Evolutionary conservation across 2,888 invertebrate species (phyloP), one percentile per base, ranked within the genome.

Genomic region (Xylophagus ater): DNA sequence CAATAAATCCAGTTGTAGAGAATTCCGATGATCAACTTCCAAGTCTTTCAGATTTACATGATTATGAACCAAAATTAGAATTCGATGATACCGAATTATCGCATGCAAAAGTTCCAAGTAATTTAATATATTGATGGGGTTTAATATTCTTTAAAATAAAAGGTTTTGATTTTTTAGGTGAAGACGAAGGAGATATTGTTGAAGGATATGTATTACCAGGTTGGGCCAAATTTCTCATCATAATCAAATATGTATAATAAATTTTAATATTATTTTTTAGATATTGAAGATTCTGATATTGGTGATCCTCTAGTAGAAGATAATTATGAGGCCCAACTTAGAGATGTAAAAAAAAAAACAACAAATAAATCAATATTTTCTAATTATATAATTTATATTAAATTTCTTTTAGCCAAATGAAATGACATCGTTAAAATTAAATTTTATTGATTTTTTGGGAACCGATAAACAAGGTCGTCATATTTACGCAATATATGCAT

Each of bases 401-500:
- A 12, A 20, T 24, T 18, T 14, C 21, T 41, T 40, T 26, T n/a
- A 49, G 49, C 36, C 37, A n/a, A 51, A 54, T 26, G 47, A 41
- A 49, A 56, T 53, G 50, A 56, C 49, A 14, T 36, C 47, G 6
- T 47, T 48, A 12, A 58, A 52, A 49, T 55, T 55, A 18, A 60
- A 59, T 51, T 60, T 69, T n/a, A 70, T 71, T 30, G 75, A 76
- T 53, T 77, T 79, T 20, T 69, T 73, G 2, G 78, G 78, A 1
- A 78, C 78, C 43, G 76, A 76, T 49, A 71, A 71, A 40, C 68
- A 83, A 52, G 96, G 96, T 14, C 76, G 96, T 47, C 89, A 96
- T 60, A 84, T 98, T 52, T 92, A 98, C 55, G 88, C 94, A 29
- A 84, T 98, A 40, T 96, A 93, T 45, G 96, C 98, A 6, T 96